These are phyloP conservation scores for Drosophila demipolita DNA, from an alignment of 2,888 invertebrate genomes.

Conservation along the genomic window DNA sequence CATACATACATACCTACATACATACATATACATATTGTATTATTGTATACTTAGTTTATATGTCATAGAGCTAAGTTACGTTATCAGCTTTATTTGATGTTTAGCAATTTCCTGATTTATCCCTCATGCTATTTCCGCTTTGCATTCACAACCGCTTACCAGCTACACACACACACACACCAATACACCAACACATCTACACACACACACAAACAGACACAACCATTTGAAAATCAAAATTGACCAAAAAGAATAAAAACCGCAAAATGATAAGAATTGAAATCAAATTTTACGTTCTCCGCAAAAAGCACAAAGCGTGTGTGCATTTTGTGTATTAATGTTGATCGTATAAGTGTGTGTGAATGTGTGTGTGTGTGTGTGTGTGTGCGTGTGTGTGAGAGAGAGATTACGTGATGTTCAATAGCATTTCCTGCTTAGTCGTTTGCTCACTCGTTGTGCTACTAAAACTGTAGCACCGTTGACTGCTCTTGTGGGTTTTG, in stretches of 20 bases:
- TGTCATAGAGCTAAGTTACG: constrained; percentile 49
- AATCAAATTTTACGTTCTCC: constrained; percentile 72
- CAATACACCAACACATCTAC: background rate
- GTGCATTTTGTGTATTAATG: constrained; percentile 32
- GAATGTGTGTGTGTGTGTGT: constrained; percentile 6
- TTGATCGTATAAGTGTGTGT: constrained; percentile 1
- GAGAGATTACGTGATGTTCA: constrained; percentile 73
- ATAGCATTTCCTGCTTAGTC: constrained; percentile 72
- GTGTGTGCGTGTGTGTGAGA: constrained; percentile 1
- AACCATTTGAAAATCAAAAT: constrained; percentile 32
- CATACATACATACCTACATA: constrained; percentile 5
- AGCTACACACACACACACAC: constrained; percentile 11
- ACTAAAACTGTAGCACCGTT: constrained; percentile 48
- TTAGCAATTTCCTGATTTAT: constrained; percentile 83
- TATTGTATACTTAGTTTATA: constrained; percentile 35
- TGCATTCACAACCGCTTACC: constrained; percentile 78
- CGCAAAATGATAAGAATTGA: constrained; percentile 73
- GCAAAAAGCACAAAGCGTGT: constrained; percentile 33
- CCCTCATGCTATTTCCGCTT: constrained; percentile 82
- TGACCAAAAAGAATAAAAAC: constrained; percentile 32
- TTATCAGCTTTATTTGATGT: constrained; percentile 81
- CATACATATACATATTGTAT: constrained; percentile 22
- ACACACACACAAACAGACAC: constrained; percentile 1
- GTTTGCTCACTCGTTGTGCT: constrained; percentile 41
- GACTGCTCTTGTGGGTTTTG: constrained; percentile 45